Base-by-base conservation (phyloP, 1,140 invertebrate genomes). In the Musca domestica region DNA sequence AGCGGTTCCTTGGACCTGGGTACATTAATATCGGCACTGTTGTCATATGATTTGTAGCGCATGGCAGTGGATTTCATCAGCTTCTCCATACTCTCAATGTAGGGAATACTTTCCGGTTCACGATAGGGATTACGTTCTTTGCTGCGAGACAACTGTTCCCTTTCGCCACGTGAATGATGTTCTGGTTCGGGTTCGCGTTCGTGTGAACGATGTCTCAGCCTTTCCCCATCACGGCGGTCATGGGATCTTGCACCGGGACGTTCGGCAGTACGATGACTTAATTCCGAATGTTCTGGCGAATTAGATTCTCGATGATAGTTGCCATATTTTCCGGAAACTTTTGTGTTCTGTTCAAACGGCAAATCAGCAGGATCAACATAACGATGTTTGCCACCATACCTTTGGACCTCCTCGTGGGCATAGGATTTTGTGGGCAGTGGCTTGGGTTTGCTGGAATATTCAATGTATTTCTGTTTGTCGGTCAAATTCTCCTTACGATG, bases 11-110 rank as follows among this genome's bases (percentile, higher is more conserved):
- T 66, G 2, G 67, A 12, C 46, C 46, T 34, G 4, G 56, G 30
- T 19, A 30, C 34, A 30, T 27, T 14, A n/a, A 30, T 2, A 2
- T 66, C 67, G 7, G 15, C 19, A 64, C 19, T 30, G 12, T 67
- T 67, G 23, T 72, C 72, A 48, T 58, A 72, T 22, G 71, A 69
- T 30, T 71, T 72, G 17, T 81, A 81, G 22, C 76, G 74, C 72
- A 81, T 80, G 64, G 77, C 77, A 34, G 77, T 75, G 10, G 77
- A 79, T 46, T 81, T 81, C 73, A 81, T 81, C 76, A 81, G 75
- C 69, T 80, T 79, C 68, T 81, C 80, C 72, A 81, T 80, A 68
- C 75, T 80, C 64, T 81, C 76, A 30, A 78, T 80, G 46, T 81
- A 81, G 17, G 80, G 80, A 41, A 81, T 71, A 46, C 80, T 81